Conservation (phyloP, 1,140 invertebrate species). For the Drosophila insularis region DNA sequence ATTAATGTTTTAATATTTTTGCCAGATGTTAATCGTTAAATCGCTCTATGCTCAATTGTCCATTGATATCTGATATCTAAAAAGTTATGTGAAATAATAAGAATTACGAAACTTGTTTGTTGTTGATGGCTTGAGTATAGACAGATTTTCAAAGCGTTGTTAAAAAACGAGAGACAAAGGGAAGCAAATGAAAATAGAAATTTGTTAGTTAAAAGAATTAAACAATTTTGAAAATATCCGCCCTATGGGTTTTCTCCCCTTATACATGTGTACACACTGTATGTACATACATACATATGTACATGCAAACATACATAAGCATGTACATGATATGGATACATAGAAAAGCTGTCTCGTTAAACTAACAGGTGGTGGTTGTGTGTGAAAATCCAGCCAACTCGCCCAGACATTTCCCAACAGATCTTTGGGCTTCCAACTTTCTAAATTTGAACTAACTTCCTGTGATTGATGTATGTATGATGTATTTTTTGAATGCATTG, state of each 20-base stretch:
- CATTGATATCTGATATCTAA: no score
- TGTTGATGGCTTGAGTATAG: no score
- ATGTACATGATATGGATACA: conserved; percentile 6
- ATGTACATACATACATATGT: neutral
- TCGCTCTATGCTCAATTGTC: no score
- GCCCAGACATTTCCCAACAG: neutral
- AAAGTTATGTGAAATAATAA: no score
- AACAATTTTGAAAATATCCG: neutral
- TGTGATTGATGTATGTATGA: neutral
- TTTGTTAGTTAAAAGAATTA: neutral
- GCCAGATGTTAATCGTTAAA: no score
- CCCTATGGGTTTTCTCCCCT: neutral
- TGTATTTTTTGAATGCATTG: neutral
- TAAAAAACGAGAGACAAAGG: no score
- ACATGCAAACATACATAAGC: neutral
- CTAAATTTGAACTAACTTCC: neutral
- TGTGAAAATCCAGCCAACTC: neutral
- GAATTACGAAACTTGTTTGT: no score
- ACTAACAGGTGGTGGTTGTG: conserved; percentile 29
- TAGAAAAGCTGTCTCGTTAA: conserved; percentile 11
- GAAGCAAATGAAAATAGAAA: no score
- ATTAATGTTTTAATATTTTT: no score
- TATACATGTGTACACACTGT: neutral
- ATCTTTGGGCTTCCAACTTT: neutral
- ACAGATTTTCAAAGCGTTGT: no score